Percentiles rank a stretch among this genome's conserved stretches.
Conservation (phyloP, 2,888 invertebrate genomes). For the Sisyra terminalis region DNA sequence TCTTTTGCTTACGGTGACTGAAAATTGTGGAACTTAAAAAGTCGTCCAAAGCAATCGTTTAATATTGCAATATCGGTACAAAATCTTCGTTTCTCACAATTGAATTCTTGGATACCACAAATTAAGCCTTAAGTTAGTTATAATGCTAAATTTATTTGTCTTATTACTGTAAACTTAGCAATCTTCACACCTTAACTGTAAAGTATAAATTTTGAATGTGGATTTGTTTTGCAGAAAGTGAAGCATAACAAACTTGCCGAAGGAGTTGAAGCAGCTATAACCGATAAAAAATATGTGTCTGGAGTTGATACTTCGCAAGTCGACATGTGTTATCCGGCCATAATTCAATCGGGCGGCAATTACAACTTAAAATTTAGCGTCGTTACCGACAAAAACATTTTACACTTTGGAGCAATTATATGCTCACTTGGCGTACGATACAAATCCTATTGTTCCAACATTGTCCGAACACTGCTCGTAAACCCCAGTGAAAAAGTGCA, state of each 20-base stretch:
- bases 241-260: constrained; percentile 90
- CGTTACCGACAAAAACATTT: constrained; percentile 78
- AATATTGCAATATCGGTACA: no score
- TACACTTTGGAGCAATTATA: constrained; percentile 93
- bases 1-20: no score
- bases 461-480: constrained; percentile 89
- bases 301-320: constrained; percentile 78
- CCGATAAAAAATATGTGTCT: constrained; percentile 90
- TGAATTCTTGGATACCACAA: no score
- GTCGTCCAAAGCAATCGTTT: no score
- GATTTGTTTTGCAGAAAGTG: constrained; percentile 52
- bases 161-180: no score
- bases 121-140: no score
- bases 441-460: constrained; percentile 96
- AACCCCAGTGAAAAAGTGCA: constrained; percentile 71
- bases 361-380: constrained; percentile 96
- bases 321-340: constrained; percentile 97
- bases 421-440: constrained; percentile 90
- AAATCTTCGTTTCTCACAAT: no score
- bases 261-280: constrained; percentile 82
- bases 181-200: no score
- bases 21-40: no score
- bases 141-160: no score
- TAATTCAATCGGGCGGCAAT: constrained; percentile 97
- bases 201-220: no score